Percentiles rank a stretch among this genome's conserved stretches.
Evolutionary conservation across 2,113 vertebrate genomes (phyloP).

Genomic region (Microtus ochrogaster): DNA sequence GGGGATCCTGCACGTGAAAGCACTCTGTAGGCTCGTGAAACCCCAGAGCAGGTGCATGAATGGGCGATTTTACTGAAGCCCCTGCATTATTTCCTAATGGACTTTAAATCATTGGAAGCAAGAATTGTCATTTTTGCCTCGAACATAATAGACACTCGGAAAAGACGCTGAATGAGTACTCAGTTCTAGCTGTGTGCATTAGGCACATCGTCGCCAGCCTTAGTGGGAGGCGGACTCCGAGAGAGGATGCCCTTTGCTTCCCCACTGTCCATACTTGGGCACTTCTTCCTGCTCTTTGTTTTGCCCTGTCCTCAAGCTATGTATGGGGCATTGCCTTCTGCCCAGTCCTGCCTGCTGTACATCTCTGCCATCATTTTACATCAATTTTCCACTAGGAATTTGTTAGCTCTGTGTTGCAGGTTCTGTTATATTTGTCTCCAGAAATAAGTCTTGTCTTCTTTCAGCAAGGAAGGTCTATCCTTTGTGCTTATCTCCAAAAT

Average conservation of each 20-base stretch:
- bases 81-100: neutral
- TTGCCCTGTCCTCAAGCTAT: neutral
- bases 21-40: neutral
- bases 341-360: too few species aligned
- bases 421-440: neutral
- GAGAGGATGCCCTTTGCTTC: neutral
- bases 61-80: neutral
- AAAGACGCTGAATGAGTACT: neutral
- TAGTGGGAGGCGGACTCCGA: fast-evolving
- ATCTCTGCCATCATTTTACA: neutral
- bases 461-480: neutral
- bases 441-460: neutral
- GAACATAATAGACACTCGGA: neutral
- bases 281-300: neutral
- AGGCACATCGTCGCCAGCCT: neutral
- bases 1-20: neutral
- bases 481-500: neutral
- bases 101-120: neutral
- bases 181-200: too few species aligned
- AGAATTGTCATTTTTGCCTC: neutral
- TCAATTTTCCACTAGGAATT: neutral
- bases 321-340: neutral
- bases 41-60: neutral
- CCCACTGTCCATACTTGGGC: neutral
- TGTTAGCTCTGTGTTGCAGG: neutral